These are phyloP conservation scores for Synanceia verrucosa DNA, from an alignment of 2,797 vertebrate genomes.

Conservation along the genomic window DNA sequence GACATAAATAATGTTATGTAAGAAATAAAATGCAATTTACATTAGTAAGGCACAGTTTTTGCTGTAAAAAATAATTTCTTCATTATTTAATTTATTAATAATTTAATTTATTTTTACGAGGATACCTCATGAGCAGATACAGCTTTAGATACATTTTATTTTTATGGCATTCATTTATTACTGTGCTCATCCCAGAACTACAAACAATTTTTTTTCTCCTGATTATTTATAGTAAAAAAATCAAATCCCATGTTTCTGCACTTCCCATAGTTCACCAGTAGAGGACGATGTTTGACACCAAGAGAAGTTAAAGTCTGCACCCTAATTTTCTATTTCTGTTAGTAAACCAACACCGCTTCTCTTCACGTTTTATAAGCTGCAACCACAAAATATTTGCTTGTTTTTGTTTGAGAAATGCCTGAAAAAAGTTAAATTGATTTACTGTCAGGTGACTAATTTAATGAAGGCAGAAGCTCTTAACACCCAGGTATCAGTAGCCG, in stretches of 20 bases:
- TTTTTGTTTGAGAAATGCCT: neutral
- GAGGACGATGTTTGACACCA: slow-evolving; percentile 32
- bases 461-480: too few relatives aligned
- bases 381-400: neutral
- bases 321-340: too few relatives aligned
- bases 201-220: neutral
- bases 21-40: too few relatives aligned
- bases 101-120: too few relatives aligned
- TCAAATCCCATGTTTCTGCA: neutral
- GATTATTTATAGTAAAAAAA: neutral
- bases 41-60: too few relatives aligned
- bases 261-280: slow-evolving; percentile 12
- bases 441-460: neutral
- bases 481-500: too few relatives aligned
- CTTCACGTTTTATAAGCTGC: neutral
- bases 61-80: too few relatives aligned
- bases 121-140: neutral
- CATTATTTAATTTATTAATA: too few relatives aligned
- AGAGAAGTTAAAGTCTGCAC: neutral
- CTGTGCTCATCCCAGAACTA: neutral
- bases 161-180: neutral
- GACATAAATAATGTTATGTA: too few relatives aligned
- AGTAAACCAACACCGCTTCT: too few relatives aligned
- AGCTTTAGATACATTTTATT: neutral
- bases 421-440: neutral